Evolutionary conservation across 1,140 invertebrate genomes (phyloP), one percentile per base, ranked within the genome.

Genomic region (Ditylenchus dipsaci): DNA sequence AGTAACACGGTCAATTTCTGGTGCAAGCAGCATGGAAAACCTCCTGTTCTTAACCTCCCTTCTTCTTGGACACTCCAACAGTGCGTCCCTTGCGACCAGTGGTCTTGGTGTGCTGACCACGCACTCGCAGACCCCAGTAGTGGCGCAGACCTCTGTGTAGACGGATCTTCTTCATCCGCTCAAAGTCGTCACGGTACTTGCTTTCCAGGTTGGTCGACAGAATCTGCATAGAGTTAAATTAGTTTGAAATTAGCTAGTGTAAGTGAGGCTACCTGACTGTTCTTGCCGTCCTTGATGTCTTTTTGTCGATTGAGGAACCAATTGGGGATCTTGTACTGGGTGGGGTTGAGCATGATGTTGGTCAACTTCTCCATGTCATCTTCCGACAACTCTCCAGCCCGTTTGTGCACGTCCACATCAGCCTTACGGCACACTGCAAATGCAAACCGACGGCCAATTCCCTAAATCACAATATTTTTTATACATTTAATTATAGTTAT

Each of bases 301-400:
- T 96, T 97, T 85, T 97, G 95, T 87, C 95, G 95, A 84, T 98
- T 98, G 45, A 98, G 87, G 86, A 98, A 98, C 95, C 95, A 99
- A 82, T 96, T 91, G 7, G 95, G 95, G 78, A 99, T 97, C 87
- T 98, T 98, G 87, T 97, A 98, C 83, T 97, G 93, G 47, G 93
- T 88, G 30, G 95, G 95, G 83, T 97, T 96, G 1, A 89, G 88
- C 90, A 98, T 96, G 79, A 98, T 95, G 26, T 94, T 97, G 21
- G 97, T 88, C 78, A 98, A 90, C 85, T 96, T 95, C 80, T 99
- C 95, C 78, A 78, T 66, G 11, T 98, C 95, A 85, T 98, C 95
- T 82, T 98, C 95, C 29, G 91, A 90, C 72, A 96, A 90, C 88
- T 98, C 95, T 85, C 95, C 95, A 81, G 95, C 95, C 77, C 95